These are phyloP conservation scores for Botia almorhae DNA, from an alignment of 2,797 vertebrate species.

Conservation along the genomic window DNA sequence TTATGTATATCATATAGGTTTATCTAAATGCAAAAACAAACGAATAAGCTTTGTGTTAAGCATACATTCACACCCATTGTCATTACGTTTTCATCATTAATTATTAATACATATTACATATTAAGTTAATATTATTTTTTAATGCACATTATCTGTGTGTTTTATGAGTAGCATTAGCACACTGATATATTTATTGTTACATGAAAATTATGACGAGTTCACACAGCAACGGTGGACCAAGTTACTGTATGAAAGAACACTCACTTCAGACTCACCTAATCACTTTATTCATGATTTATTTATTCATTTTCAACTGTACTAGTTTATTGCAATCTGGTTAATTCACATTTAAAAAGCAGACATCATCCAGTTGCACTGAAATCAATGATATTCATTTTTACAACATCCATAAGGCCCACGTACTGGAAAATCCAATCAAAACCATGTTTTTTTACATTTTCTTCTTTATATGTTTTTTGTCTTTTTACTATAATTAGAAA, in stretches of 20 bases:
- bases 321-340: constrained; percentile 98
- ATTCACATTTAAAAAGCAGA: constrained; percentile 99
- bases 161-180: constrained; percentile 5
- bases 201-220: constrained; percentile 20
- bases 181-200: constrained; percentile 23
- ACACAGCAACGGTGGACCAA: background rate
- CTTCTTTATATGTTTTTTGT: constrained; percentile 77
- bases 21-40: constrained; percentile 5
- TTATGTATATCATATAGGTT: background rate
- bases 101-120: background rate
- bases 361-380: constrained; percentile 96
- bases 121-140: background rate
- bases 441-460: constrained; percentile 86
- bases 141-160: background rate
- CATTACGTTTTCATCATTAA: background rate
- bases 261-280: constrained; percentile 75
- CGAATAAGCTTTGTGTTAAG: background rate
- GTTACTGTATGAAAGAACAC: constrained; percentile 58
- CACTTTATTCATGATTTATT: constrained; percentile 90
- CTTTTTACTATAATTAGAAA: constrained; percentile 90
- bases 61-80: background rate
- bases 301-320: constrained; percentile 88
- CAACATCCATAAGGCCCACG: constrained; percentile 94
- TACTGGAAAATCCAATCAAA: constrained; percentile 98
- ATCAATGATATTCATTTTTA: constrained; percentile 90